These are phyloP conservation scores for Fistularia tabacaria DNA, from an alignment of 2,797 vertebrate genomes.

Conservation along the genomic window DNA sequence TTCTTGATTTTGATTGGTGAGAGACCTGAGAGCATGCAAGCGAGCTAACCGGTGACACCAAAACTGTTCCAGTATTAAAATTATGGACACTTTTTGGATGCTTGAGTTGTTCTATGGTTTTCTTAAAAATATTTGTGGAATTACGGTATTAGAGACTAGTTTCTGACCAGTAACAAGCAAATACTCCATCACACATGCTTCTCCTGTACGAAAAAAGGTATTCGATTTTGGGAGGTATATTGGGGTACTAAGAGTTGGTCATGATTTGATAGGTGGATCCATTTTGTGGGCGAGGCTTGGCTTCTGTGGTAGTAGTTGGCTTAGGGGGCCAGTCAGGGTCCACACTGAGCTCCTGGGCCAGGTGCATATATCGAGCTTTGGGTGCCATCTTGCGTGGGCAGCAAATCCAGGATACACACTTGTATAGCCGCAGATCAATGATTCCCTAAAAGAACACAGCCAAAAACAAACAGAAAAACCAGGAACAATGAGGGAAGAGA, in stretches of 20 bases:
- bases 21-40: constrained; percentile 31
- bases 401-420: constrained; percentile 74
- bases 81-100: no score
- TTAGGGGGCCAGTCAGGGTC: constrained; percentile 98
- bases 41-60: constrained; percentile 4
- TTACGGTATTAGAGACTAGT: constrained; percentile 11
- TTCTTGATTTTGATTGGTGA: constrained; percentile 2
- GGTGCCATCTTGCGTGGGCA: constrained; percentile 76
- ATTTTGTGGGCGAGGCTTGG: constrained; percentile 80
- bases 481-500: constrained; percentile 1
- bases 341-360: constrained; percentile 92
- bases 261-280: constrained; percentile 80
- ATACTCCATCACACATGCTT: constrained; percentile 1
- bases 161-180: constrained; percentile 6
- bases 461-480: constrained; percentile 16
- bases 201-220: constrained; percentile 3
- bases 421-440: constrained; percentile 69
- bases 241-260: constrained; percentile 77
- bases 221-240: background rate
- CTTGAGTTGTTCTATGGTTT: no score
- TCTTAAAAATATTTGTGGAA: background rate
- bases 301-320: constrained; percentile 94
- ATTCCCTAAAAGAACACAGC: constrained; percentile 69
- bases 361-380: constrained; percentile 93
- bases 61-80: no score